Base-by-base conservation (phyloP, 2,797 vertebrate species). In the Varecia variegata region DNA sequence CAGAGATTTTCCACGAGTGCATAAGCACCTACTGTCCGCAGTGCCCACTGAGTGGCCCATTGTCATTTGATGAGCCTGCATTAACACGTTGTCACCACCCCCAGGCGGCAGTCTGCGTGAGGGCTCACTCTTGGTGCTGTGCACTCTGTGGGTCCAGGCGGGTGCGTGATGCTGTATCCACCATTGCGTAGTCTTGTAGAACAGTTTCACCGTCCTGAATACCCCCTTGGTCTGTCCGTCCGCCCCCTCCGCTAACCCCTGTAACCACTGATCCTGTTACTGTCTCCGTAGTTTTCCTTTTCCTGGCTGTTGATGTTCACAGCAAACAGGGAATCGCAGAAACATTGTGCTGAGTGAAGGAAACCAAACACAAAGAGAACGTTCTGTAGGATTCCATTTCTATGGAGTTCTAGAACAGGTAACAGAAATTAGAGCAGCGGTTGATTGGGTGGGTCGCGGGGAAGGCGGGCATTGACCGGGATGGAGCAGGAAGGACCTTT, bases 141-240 rank as follows among this genome's bases (percentile, higher is more conserved):
- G 8, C 32, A 0, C 67, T 35, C 45, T 18, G 10, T 50, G n/a
- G 15, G 23, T 13, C 20, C 12, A 15, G 25, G 10, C 14, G 7
- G 50, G n/a, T 50, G 18, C 15, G 9, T 18, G 11, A 50, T 13
- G 30, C 7, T n/a, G 18, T 13, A 27, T 30, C 15, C 47, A 38
- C 3, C n/a, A 12, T 7, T 4, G 2, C 12, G 7, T 18, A 18
- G 27, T 10, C n/a, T n/a, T 1, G 18, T 23, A 38, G 35, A 20
- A 40, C 12, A 30, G 6, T 40, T 68, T 54, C 65, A 40, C n/a
- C 8, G 2, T 1, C 45, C 35, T 30, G 18, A 17, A 67, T 11
- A 13, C 54, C 54, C 47, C 60, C 17, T 43, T n/a, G 60, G 30
- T 67, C 32, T 15, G 13, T 14, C 60, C 17, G 3, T 17, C 65